Conservation (phyloP, 2,113 vertebrate species). For the Psittacula cyanocephala region DNA sequence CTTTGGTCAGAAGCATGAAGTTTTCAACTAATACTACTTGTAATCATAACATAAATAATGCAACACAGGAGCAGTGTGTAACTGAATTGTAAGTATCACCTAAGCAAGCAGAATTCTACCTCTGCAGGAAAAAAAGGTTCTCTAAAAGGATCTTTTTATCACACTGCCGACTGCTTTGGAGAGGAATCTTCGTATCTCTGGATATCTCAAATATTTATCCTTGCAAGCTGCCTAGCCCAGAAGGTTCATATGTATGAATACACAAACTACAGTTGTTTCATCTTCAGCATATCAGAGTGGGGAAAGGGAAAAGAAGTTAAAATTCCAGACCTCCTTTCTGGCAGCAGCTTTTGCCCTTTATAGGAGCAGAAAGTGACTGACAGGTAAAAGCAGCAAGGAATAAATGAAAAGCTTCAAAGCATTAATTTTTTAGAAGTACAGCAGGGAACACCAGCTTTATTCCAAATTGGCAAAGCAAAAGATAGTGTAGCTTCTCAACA, state of each 20-base stretch:
- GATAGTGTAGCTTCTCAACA: background rate
- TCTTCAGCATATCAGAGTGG: background rate
- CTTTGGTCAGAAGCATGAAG: background rate
- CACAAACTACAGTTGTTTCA: background rate
- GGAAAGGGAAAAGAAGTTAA: background rate
- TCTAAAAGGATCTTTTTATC: background rate
- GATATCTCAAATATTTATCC: slow-evolving; percentile 43
- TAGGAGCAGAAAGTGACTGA: background rate
- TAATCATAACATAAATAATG: background rate
- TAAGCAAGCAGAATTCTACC: background rate
- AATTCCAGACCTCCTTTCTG: background rate
- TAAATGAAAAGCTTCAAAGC: background rate
- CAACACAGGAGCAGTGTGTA: background rate
- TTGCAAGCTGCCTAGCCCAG: background rate
- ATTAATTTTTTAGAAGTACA: background rate
- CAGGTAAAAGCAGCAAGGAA: background rate
- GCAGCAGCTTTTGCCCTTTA: background rate
- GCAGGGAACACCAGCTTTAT: background rate
- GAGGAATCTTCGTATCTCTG: background rate
- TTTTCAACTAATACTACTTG: background rate
- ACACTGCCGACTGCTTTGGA: background rate
- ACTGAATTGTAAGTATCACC: background rate
- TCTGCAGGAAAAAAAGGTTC: background rate
- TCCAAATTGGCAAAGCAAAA: background rate
- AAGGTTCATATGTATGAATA: background rate